phyloP scores from a whole-genome alignment of 30 jellyfish, hydroid and myxozoan genomes.

The Clytia hemisphaerica region DNA sequence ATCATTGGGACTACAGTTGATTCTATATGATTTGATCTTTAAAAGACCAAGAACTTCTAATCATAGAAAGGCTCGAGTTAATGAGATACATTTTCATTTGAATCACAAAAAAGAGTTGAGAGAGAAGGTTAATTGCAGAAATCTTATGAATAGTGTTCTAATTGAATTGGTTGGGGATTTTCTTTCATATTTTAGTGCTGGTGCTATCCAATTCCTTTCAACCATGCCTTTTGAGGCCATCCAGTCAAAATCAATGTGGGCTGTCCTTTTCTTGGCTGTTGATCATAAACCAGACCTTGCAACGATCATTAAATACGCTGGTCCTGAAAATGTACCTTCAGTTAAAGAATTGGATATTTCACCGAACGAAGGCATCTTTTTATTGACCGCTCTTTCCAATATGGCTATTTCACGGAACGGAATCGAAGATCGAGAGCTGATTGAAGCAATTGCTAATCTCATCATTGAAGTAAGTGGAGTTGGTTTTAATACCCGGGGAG shows the following conservation, averaged over 20 bases:
- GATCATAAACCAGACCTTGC: constrained; percentile 2
- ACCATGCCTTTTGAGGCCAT: constrained; percentile 93
- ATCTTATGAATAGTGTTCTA: too few relatives aligned
- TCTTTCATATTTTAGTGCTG: constrained; percentile 36
- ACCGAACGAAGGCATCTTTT: constrained; percentile 68
- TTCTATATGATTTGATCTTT: too few relatives aligned
- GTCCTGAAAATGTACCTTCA: constrained; percentile 7
- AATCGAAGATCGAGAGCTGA: constrained; percentile 50
- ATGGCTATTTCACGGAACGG: constrained; percentile 71
- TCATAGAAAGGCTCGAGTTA: too few relatives aligned
- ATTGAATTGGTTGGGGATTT: too few relatives aligned
- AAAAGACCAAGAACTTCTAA: too few relatives aligned
- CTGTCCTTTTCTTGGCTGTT: constrained; percentile 38
- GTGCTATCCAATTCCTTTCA: constrained; percentile 83
- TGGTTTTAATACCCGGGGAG: too few relatives aligned
- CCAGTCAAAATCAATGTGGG: constrained; percentile 72
- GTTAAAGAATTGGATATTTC: constrained; percentile 20
- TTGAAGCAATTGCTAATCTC: constrained; percentile 34
- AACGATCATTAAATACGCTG: not conserved
- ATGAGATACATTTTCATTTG: too few relatives aligned
- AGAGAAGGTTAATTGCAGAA: too few relatives aligned
- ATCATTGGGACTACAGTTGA: too few relatives aligned
- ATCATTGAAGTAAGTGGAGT: constrained; percentile 47
- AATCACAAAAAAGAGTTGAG: too few relatives aligned
- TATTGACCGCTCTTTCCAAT: constrained; percentile 64